phyloP scores from a whole-genome alignment of 1,140 invertebrate species.

The Lerema accius region DNA sequence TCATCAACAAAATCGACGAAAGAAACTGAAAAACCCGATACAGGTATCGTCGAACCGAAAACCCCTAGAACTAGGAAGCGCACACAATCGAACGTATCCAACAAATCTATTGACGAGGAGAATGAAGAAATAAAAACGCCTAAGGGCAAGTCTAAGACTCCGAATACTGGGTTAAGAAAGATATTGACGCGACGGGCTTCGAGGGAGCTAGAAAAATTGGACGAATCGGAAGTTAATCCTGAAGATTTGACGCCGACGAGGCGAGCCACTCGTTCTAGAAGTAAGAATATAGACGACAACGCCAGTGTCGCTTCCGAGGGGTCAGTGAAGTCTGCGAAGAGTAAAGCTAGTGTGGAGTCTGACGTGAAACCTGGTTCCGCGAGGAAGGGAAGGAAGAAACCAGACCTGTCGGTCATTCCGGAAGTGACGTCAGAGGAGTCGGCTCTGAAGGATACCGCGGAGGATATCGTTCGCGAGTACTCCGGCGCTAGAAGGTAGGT shows the following conservation, averaged over 20 bases:
- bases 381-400: constrained; percentile 65
- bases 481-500: constrained; percentile 61
- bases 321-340: constrained; percentile 54
- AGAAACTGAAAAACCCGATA: constrained; percentile 33
- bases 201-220: constrained; percentile 57
- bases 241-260: constrained; percentile 60
- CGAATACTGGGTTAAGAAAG: constrained; percentile 59
- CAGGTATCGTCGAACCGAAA: constrained; percentile 31
- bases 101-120: constrained; percentile 9
- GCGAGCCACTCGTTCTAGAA: constrained; percentile 51
- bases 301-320: constrained; percentile 58
- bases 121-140: constrained; percentile 50
- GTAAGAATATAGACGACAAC: constrained; percentile 65
- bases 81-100: constrained; percentile 45
- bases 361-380: constrained; percentile 37
- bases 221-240: constrained; percentile 42
- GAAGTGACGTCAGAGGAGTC: constrained; percentile 61
- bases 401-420: constrained; percentile 78
- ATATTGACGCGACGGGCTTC: constrained; percentile 66
- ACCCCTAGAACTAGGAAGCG: constrained; percentile 46
- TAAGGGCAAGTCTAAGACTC: constrained; percentile 51
- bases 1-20: constrained; percentile 42
- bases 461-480: constrained; percentile 53
- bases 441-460: constrained; percentile 25
- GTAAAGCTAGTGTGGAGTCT: constrained; percentile 52